phyloP scores from a whole-genome alignment of 2,888 invertebrate species.

The Caradrina kadenii region DNA sequence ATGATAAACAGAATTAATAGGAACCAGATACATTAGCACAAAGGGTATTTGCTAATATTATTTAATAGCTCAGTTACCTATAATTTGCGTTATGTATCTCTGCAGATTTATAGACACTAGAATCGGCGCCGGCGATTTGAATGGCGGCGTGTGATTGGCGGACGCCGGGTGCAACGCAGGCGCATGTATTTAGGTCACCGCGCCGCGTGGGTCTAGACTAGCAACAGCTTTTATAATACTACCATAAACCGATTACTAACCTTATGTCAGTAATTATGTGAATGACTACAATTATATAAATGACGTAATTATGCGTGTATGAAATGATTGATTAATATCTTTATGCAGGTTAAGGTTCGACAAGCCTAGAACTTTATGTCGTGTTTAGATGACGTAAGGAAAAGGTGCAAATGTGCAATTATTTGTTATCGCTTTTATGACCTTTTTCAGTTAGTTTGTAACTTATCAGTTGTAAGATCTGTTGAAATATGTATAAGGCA shows the following conservation, averaged over 20 bases:
- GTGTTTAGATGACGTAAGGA: background rate
- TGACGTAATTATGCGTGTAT: conserved; percentile 35
- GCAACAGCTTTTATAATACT: conserved; percentile 77
- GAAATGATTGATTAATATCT: conserved; percentile 35
- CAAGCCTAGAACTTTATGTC: conserved; percentile 2
- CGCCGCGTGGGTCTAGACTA: conserved; percentile 86
- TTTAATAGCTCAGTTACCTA: conserved; percentile 77
- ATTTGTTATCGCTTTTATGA: background rate
- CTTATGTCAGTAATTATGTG: conserved; percentile 59
- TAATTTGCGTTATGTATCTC: conserved; percentile 78
- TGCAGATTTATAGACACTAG: conserved; percentile 80
- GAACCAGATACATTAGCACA: conserved; percentile 67
- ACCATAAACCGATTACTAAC: conserved; percentile 57
- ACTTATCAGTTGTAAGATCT: background rate
- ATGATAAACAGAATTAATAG: conserved; percentile 59
- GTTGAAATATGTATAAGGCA: conserved; percentile 20
- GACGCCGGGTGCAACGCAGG: conserved; percentile 83
- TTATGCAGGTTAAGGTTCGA: conserved; percentile 6
- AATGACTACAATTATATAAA: conserved; percentile 45
- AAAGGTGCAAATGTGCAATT: background rate
- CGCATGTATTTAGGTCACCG: conserved; percentile 87
- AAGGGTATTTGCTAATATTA: conserved; percentile 81
- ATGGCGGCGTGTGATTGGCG: conserved; percentile 85
- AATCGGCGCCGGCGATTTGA: conserved; percentile 87
- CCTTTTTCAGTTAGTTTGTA: background rate